Evolutionary conservation across 1,140 invertebrate species (phyloP).

Genomic region (Bombus sylvicola): DNA sequence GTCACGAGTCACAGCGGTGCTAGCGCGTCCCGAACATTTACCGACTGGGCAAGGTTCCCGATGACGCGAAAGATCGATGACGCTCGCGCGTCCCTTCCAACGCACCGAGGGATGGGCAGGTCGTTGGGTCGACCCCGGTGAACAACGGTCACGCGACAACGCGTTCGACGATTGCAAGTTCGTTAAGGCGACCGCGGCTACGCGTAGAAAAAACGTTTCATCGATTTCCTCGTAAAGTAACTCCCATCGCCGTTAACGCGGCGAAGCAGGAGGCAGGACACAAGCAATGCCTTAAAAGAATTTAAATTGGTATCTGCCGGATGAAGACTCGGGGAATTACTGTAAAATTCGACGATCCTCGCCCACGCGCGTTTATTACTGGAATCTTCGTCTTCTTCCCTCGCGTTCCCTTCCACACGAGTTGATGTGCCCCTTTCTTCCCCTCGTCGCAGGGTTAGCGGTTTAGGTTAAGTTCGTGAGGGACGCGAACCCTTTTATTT

Average conservation of each 20-base stretch:
- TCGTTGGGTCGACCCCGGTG: neutral
- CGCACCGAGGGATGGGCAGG: neutral
- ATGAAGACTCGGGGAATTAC: constrained; percentile 74
- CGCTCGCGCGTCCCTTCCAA: neutral
- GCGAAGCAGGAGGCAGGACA: constrained; percentile 19
- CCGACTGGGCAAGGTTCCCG: constrained; percentile 15
- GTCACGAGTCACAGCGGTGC: constrained; percentile 59
- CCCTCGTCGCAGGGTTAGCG: constrained; percentile 70
- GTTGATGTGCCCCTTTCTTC: constrained; percentile 44
- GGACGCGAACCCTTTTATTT: constrained; percentile 77
- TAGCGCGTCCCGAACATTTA: neutral
- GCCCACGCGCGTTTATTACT: constrained; percentile 78
- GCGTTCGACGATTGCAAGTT: neutral
- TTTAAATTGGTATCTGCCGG: constrained; percentile 77
- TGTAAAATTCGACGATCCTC: constrained; percentile 77
- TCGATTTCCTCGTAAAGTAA: constrained; percentile 9
- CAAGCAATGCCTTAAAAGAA: constrained; percentile 73
- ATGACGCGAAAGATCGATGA: constrained; percentile 51
- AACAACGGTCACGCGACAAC: neutral
- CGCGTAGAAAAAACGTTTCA: neutral
- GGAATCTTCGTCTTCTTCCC: constrained; percentile 49
- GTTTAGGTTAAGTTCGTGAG: constrained; percentile 77
- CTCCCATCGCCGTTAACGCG: constrained; percentile 37
- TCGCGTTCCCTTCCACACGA: constrained; percentile 25
- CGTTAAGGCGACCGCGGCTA: neutral